phyloP scores from a whole-genome alignment of 2,888 invertebrate species.

The Pyrrhia umbra region DNA sequence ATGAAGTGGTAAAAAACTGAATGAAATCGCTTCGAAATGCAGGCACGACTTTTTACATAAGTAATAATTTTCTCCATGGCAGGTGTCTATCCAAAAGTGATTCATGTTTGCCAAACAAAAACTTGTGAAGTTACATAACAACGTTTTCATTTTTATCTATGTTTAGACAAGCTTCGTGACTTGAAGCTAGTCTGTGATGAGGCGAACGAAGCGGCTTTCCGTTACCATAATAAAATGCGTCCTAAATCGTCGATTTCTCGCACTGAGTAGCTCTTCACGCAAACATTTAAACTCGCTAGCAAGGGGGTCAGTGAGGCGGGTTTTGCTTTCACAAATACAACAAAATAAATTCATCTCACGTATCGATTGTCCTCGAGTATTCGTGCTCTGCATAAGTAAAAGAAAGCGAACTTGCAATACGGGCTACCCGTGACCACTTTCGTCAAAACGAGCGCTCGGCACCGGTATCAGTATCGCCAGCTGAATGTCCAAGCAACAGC shows the following conservation, averaged over 20 bases:
- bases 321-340: conserved; percentile 90
- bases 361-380: conserved; percentile 89
- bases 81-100: conserved; percentile 48
- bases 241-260: conserved; percentile 86
- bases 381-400: conserved; percentile 87
- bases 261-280: conserved; percentile 84
- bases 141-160: conserved; percentile 54
- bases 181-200: conserved; percentile 22
- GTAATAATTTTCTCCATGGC: conserved; percentile 35
- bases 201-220: conserved; percentile 70
- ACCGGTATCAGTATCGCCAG: conserved; percentile 40
- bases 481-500: conserved; percentile 38
- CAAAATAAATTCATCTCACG: conserved; percentile 90
- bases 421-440: conserved; percentile 81
- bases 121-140: conserved; percentile 58
- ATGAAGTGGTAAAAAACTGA: conserved; percentile 33
- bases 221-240: conserved; percentile 77
- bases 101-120: conserved; percentile 49
- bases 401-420: conserved; percentile 88
- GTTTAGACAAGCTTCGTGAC: conserved; percentile 58
- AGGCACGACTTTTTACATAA: conserved; percentile 32
- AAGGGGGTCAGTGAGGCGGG: conserved; percentile 88
- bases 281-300: conserved; percentile 81
- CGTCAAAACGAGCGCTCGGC: conserved; percentile 67
- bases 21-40: conserved; percentile 14